A percentile compares a stretch with the other conserved stretches of the same genome.
Conservation (phyloP, 2,797 vertebrate genomes). For the Cyprinodon diabolis region DNA sequence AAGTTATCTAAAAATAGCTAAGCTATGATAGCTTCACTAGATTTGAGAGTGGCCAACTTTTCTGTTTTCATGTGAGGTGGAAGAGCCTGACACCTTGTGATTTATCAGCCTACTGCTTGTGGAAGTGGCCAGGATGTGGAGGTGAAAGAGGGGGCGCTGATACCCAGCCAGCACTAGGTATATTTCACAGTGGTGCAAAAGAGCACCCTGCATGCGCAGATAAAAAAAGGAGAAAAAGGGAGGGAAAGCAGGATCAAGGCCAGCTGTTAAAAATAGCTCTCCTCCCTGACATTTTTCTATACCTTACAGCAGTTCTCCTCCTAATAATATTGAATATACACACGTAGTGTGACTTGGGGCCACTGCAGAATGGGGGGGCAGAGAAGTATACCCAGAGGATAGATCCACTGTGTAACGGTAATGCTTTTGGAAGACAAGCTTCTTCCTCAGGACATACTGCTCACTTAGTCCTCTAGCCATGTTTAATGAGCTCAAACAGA, state of each 20-base stretch:
- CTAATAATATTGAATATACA: slow-evolving; percentile 80
- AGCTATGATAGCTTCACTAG: slow-evolving; percentile 20
- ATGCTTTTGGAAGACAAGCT: slow-evolving; percentile 70
- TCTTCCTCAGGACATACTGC: slow-evolving; percentile 63
- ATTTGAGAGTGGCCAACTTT: slow-evolving; percentile 11
- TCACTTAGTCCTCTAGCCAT: slow-evolving; percentile 61
- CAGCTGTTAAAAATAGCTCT: slow-evolving; percentile 79
- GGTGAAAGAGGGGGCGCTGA: slow-evolving; percentile 30
- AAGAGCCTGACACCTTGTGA: slow-evolving; percentile 23
- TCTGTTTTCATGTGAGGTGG: slow-evolving; percentile 23
- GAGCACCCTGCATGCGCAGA: slow-evolving; percentile 11
- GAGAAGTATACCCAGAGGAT: slow-evolving; percentile 54
- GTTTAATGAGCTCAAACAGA: slow-evolving; percentile 71
- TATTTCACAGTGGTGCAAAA: slow-evolving; percentile 16
- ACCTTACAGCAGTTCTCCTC: slow-evolving; percentile 70
- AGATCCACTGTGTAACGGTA: slow-evolving; percentile 63
- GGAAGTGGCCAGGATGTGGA: slow-evolving; percentile 15
- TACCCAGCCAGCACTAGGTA: slow-evolving; percentile 36
- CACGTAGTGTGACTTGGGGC: slow-evolving; percentile 59
- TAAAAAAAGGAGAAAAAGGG: slow-evolving; percentile 2
- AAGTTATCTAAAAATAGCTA: slow-evolving; percentile 70
- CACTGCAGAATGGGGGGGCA: slow-evolving; percentile 48
- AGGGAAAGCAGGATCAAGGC: slow-evolving; percentile 58
- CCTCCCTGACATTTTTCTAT: slow-evolving; percentile 74
- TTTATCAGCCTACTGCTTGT: slow-evolving; percentile 35